Base-by-base conservation (phyloP, 2,888 invertebrate genomes). In the Dynastes hyllus region DNA sequence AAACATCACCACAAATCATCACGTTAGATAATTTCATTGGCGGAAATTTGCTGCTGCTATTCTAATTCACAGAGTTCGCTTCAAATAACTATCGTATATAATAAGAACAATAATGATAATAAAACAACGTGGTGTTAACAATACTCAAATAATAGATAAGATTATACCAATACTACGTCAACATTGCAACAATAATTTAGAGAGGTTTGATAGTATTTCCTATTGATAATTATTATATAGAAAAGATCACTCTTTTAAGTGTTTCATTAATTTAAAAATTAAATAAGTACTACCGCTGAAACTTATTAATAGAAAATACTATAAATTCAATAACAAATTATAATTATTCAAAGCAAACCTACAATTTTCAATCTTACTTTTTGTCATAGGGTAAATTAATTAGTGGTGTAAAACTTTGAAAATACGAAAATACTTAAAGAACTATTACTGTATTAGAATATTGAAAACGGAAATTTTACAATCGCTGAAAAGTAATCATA, bases 1-100 rank as follows among this genome's bases (percentile, higher is more conserved):
- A 85, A 95, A 94, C 77, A 77, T 51, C 55, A 77, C 32, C 77
- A 77, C 55, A 66, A 69, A 8, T 32, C 67, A 55, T 37, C 29
- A 55, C 6, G 37, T 70, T 70, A 70, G 37, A 55, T 37, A 53
- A 3, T 73, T 73, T 73, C 40, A 73, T 16, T 58, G 73, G 73
- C 73, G 32, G 22, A 16, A 58, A 40, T 11, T 27, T 16, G 16
- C 37, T 37, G 29, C 73, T 73, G 22, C 73, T 73, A 73, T 73
- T 67, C 73, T 73, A 53, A 71, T 69, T 61, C 45, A 63, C 55
- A 78, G 73, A 78, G 79, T 80, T 77, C 81, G 81, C 77, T 80
- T 77, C 78, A 81, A 80, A 79, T 66, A 73, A 78, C 73, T 73
- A 73, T 73, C 13, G 58, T 73, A 73, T 70, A 32, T 37, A 51